These are phyloP conservation scores for Drosophila funebris DNA, from an alignment of 1,140 invertebrate genomes.

Conservation along the genomic window DNA sequence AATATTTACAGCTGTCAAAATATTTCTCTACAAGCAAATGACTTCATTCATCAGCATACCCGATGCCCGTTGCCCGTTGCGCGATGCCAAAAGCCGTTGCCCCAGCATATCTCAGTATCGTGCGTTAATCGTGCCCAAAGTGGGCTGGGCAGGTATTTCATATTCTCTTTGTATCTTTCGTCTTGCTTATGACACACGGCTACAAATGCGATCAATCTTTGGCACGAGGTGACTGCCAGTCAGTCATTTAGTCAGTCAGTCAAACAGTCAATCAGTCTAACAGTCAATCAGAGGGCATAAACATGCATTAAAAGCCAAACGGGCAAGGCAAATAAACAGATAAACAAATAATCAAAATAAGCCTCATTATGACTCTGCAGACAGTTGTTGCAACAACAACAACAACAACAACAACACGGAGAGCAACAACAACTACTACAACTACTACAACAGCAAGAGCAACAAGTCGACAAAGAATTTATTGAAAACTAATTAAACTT, in stretches of 20 bases:
- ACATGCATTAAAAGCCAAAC: constrained; percentile 65
- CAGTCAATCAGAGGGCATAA: constrained; percentile 51
- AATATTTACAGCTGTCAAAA: constrained; percentile 83
- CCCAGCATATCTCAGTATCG: neutral
- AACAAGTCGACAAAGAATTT: constrained; percentile 35
- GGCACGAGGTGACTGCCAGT: constrained; percentile 45
- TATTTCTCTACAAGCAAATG: constrained; percentile 81
- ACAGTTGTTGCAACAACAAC: constrained; percentile 36
- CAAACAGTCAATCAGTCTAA: constrained; percentile 29
- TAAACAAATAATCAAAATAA: constrained; percentile 78
- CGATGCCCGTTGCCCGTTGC: neutral
- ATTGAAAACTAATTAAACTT: constrained; percentile 75
- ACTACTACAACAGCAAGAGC: constrained; percentile 4
- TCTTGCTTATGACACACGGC: neutral
- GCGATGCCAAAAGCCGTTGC: neutral
- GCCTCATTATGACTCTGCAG: constrained; percentile 69
- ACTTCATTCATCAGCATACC: constrained; percentile 78
- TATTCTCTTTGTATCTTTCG: constrained; percentile 12
- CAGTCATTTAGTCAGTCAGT: constrained; percentile 25
- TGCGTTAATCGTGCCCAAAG: constrained; percentile 16
- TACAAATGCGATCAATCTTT: constrained; percentile 45
- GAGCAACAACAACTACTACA: constrained; percentile 8
- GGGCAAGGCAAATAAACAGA: constrained; percentile 18
- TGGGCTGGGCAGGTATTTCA: constrained; percentile 49
- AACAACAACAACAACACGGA: constrained; percentile 7